A percentile compares a stretch with the other conserved stretches of the same genome.
Evolutionary conservation across 2,888 invertebrate species (phyloP).

Genomic region (Caprella mutica): DNA sequence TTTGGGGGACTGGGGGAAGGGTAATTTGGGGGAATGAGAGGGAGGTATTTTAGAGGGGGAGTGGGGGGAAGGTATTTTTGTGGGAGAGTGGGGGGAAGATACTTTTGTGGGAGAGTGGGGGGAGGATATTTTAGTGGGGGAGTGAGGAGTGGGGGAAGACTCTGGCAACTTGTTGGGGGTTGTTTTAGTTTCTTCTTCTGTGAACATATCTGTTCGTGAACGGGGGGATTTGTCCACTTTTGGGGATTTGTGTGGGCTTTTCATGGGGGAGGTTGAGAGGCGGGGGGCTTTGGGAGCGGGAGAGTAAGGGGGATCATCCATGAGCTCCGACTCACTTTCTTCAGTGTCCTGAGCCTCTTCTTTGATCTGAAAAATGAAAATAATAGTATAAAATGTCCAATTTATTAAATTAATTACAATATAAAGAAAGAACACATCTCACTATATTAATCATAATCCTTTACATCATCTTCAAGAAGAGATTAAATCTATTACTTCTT

Average conservation of each 20-base stretch:
- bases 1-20: conserved; percentile 8
- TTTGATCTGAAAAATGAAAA: neutral
- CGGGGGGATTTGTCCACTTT: conserved; percentile 4
- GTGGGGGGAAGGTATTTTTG: neutral
- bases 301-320: neutral
- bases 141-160: neutral
- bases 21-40: conserved; percentile 9
- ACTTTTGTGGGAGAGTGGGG: neutral
- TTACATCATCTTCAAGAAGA: no score
- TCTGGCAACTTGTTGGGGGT: no score
- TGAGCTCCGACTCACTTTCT: neutral
- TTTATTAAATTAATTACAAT: no score
- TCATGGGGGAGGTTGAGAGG: conserved; percentile 5
- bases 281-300: neutral
- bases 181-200: no score
- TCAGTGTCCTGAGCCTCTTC: conserved; percentile 4
- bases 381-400: no score
- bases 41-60: conserved; percentile 8
- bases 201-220: neutral
- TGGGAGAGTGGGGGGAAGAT: neutral
- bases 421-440: no score
- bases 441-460: no score
- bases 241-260: conserved; percentile 5
- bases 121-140: neutral
- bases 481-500: no score